Conservation (phyloP, 1,140 invertebrate genomes). For the Diorhabda sublineata region DNA sequence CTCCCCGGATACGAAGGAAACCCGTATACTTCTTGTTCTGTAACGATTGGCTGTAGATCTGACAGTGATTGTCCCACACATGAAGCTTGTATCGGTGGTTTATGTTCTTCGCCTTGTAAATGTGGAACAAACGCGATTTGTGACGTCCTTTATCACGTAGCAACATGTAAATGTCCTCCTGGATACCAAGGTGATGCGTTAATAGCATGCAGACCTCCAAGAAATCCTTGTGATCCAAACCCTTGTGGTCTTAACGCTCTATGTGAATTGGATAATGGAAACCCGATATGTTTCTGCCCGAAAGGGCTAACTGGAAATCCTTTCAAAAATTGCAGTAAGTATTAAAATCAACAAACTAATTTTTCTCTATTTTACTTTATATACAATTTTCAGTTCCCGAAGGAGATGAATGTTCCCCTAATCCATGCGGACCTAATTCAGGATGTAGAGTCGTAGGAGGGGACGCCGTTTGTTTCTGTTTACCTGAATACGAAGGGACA, state of each 20-base stretch:
- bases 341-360: slow-evolving; percentile 15
- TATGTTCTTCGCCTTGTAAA: slow-evolving; percentile 69
- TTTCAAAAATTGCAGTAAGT: slow-evolving; percentile 87
- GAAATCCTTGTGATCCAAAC: slow-evolving; percentile 74
- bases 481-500: slow-evolving; percentile 83
- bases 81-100: slow-evolving; percentile 69
- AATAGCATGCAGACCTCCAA: slow-evolving; percentile 56
- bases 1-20: slow-evolving; percentile 72
- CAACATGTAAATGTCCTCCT: slow-evolving; percentile 70
- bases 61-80: slow-evolving; percentile 64
- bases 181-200: slow-evolving; percentile 70
- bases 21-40: slow-evolving; percentile 68
- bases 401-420: slow-evolving; percentile 77
- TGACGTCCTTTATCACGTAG: slow-evolving; percentile 68
- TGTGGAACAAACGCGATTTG: slow-evolving; percentile 74
- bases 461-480: slow-evolving; percentile 74
- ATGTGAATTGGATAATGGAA: slow-evolving; percentile 81
- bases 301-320: slow-evolving; percentile 87
- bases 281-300: slow-evolving; percentile 84
- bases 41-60: slow-evolving; percentile 62
- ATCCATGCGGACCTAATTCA: slow-evolving; percentile 78
- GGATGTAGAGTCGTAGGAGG: slow-evolving; percentile 70
- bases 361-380: slow-evolving; percentile 17
- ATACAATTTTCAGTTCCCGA: slow-evolving; percentile 67
- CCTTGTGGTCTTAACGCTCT: slow-evolving; percentile 79